These are phyloP conservation scores for Caretta caretta DNA, from an alignment of 2,113 vertebrate genomes.

Conservation along the genomic window DNA sequence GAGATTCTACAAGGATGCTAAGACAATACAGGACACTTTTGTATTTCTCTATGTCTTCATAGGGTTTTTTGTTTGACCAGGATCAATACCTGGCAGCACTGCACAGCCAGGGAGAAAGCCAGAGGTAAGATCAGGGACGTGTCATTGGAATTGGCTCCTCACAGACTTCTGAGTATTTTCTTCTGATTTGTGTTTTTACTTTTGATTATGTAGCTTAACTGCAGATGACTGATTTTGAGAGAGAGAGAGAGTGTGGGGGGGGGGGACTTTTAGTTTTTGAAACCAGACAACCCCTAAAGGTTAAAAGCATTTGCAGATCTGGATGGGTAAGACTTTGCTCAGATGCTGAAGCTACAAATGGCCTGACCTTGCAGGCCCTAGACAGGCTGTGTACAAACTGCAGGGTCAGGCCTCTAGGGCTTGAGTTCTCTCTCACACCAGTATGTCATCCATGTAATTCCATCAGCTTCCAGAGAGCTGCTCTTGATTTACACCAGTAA, in stretches of 20 bases:
- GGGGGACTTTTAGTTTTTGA: neutral
- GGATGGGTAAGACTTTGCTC: neutral
- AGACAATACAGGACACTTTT: neutral
- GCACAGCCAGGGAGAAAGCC: neutral
- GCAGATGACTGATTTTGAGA: neutral
- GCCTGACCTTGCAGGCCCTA: neutral
- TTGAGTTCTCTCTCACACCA: neutral
- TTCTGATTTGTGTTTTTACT: accelerated
- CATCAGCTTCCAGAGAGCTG: neutral
- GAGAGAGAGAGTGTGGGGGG: neutral
- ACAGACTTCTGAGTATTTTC: neutral
- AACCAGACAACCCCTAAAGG: neutral
- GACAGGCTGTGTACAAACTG: neutral
- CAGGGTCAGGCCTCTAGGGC: accelerated
- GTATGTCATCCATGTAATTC: neutral
- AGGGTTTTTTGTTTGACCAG: neutral
- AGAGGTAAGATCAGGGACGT: accelerated
- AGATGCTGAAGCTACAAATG: neutral
- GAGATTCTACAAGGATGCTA: neutral
- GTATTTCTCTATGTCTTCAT: neutral
- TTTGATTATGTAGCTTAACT: neutral
- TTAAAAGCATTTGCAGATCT: neutral
- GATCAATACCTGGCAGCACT: neutral
- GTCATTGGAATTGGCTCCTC: neutral
- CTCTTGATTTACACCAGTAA: neutral